Evolutionary conservation across 2,113 vertebrate genomes (phyloP).

Genomic region (Tautogolabrus adspersus): DNA sequence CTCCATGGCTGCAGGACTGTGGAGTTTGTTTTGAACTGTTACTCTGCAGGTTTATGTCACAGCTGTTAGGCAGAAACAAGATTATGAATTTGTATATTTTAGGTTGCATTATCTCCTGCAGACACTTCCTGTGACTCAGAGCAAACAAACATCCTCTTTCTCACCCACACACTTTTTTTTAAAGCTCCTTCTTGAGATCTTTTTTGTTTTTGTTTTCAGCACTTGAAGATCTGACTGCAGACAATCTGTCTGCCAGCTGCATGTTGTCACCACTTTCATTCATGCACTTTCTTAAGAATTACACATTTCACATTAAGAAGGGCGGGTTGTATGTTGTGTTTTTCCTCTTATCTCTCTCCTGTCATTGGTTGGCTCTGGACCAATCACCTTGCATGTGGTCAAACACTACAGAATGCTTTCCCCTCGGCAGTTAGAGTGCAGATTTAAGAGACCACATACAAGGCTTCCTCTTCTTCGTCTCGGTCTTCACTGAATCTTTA

Average conservation of each 20-base stretch:
- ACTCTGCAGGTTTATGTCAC: neutral
- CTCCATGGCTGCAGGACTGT: too few relatives aligned
- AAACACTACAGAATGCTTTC: neutral
- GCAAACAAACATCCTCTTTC: neutral
- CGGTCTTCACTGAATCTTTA: neutral
- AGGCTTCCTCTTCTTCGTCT: neutral
- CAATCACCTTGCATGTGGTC: conserved; percentile 37
- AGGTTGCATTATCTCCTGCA: neutral
- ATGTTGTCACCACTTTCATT: too few relatives aligned
- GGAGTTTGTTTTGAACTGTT: neutral
- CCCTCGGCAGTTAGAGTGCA: neutral
- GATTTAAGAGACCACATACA: neutral
- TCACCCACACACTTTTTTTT: neutral
- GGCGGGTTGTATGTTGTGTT: conserved; percentile 1
- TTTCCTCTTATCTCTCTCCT: neutral
- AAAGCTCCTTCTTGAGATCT: neutral
- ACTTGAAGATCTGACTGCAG: neutral
- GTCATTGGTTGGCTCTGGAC: conserved; percentile 40
- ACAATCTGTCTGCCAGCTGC: too few relatives aligned
- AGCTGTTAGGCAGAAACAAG: neutral
- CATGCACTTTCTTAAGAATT: too few relatives aligned
- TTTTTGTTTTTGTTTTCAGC: neutral
- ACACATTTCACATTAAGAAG: too few relatives aligned
- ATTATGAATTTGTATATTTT: neutral
- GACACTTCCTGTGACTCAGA: neutral